These are phyloP conservation scores for Bettongia penicillata DNA, from an alignment of 2,113 vertebrate genomes.

Conservation along the genomic window DNA sequence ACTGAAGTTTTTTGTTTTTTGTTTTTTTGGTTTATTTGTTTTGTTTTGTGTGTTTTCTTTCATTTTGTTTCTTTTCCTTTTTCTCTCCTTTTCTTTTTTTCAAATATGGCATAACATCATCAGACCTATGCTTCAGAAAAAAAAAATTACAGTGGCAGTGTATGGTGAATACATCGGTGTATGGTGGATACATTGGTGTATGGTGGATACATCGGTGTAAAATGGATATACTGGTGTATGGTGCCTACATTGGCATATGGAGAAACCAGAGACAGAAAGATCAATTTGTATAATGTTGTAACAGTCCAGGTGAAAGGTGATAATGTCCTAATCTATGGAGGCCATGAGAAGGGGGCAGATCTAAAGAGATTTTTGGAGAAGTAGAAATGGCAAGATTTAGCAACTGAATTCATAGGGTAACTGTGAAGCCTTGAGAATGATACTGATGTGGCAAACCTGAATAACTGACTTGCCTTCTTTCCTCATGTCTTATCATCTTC, in stretches of 20 bases:
- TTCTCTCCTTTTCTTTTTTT: no score
- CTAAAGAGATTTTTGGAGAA: neutral
- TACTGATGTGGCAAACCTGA: neutral
- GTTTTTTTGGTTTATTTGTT: no score
- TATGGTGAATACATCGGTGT: neutral
- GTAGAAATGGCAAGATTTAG: neutral
- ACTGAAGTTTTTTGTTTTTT: neutral
- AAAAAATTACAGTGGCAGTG: neutral
- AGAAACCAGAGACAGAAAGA: neutral
- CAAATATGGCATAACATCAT: neutral
- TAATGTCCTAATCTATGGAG: neutral
- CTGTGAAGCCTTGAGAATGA: neutral
- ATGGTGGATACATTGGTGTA: neutral
- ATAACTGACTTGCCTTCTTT: neutral
- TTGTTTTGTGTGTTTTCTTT: no score
- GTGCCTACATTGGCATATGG: neutral
- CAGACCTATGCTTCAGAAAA: neutral
- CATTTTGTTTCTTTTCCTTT: neutral
- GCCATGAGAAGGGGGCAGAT: neutral
- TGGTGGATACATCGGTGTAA: neutral
- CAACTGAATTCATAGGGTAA: neutral
- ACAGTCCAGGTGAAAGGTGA: neutral
- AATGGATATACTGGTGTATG: no score
- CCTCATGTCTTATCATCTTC: neutral
- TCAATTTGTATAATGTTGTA: neutral